Evolutionary conservation across 1,140 invertebrate genomes (phyloP), one percentile per base, ranked within the genome.

Genomic region (Cydia pomonella): DNA sequence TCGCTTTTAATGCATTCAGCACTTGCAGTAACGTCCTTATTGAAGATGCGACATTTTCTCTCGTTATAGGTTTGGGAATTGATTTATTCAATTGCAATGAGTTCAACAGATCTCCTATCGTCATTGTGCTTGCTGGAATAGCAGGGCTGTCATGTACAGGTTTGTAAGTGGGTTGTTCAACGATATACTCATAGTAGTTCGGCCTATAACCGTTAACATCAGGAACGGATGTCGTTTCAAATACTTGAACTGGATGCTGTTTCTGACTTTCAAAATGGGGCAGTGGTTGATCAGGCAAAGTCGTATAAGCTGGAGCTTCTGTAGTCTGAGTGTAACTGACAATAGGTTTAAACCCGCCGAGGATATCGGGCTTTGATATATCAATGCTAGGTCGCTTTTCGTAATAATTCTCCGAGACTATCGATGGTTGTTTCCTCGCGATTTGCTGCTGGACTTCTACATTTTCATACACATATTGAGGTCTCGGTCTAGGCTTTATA

Each of bases 1-100:
- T 90, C 74, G 94, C 92, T 83, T 95, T 96, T 16, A 97, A 91
- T 53, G 95, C 94, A 71, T 95, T 95, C 2, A 97, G 83, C 44
- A 97, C 96, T 81, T 95, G 95, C 10, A 97, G 94, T 18, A 97
- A 88, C 0, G 96, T 97, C 83, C 95, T 95, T 38, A 97, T 96
- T 59, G 96, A 97, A 53, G 95, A 95, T 75, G 96, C 96, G 29
- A 97, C 95, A 81, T 97, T 97, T 74, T 96, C 95, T 44, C 94
- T 94, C 27, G 95, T 97, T 2, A 97, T 92, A 12, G 94, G 95
- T 77, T 97, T 95, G 1, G 96, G 96, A 66, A 97, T 88, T 41
- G 95, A 94, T 87, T 97, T 96, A 75, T 95, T 95, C 4, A 96
- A 89, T 80, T 96, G 96, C 4, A 97, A 91, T 59, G 96, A 95